A percentile compares a stretch with the other conserved stretches of the same genome.
Conservation (phyloP, 2,888 invertebrate genomes). For the Sabatieria punctata region DNA sequence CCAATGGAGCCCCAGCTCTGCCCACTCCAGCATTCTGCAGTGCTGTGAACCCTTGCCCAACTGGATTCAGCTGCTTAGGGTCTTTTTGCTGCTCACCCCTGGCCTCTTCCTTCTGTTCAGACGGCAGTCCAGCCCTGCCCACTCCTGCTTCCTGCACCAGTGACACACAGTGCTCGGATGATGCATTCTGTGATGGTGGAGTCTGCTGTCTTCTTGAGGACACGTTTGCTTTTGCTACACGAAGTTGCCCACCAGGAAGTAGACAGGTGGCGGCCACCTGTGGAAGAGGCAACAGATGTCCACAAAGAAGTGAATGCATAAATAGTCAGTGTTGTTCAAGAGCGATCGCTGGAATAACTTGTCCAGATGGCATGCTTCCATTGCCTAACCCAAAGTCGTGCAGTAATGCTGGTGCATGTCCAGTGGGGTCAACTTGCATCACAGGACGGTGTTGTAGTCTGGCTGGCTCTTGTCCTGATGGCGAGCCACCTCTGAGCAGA, state of each 20-base stretch:
- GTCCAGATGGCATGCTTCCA: neutral
- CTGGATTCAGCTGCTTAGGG: neutral
- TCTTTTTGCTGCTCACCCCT: neutral
- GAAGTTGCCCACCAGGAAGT: too few species aligned
- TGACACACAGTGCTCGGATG: conserved; percentile 18
- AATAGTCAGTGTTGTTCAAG: neutral
- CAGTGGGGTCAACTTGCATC: neutral
- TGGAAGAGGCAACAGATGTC: conserved; percentile 1
- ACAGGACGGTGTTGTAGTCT: conserved; percentile 16
- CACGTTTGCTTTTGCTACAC: too few species aligned
- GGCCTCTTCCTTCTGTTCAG: too few species aligned
- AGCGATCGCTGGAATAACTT: neutral
- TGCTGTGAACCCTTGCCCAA: neutral
- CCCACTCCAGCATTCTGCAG: neutral
- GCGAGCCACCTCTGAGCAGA: neutral
- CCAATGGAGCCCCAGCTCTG: neutral
- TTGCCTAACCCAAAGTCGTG: neutral
- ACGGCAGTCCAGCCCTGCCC: conserved; percentile 14
- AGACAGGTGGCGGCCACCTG: neutral
- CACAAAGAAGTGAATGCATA: neutral
- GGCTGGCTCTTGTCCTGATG: conserved; percentile 5
- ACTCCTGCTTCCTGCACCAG: conserved; percentile 14
- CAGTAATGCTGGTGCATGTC: neutral
- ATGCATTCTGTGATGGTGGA: conserved; percentile 16
- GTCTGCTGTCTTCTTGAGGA: conserved; percentile 17